Evolutionary conservation across 1,140 invertebrate genomes (phyloP), one percentile per base, ranked within the genome.

Genomic region (Himalopsyche phryganea): DNA sequence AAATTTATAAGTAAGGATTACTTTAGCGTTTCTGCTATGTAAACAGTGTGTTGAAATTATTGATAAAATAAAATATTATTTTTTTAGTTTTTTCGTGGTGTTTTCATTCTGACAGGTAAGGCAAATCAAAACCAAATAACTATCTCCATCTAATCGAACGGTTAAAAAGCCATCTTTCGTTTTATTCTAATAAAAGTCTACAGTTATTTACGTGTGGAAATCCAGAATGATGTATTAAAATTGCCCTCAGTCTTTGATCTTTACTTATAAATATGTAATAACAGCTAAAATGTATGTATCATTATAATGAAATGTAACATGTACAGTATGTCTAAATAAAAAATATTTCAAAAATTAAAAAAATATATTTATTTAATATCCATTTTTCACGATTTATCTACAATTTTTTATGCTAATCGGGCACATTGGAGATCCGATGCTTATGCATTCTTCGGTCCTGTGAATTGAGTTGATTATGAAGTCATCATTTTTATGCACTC

Each of bases 251-350:
- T 13, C 18, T 33, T 48, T 48, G 46, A 56, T 49, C 46, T 42
- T 49, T 36, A 56, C 23, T 32, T 56, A 56, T 57, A 42, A 56
- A 50, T 41, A 51, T 40, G 54, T 59, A 56, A 59, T 56, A 63
- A 50, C 56, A 59, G 55, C 54, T 50, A 63, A 63, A 63, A 51
- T 63, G 54, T 63, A 63, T 63, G 61, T 63, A 63, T 59, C 61
- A 56, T 55, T 58, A 55, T 52, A 55, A 58, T 63, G 51, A 53
- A 53, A 60, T 63, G 61, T 63, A 63, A 63, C 53, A 63, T 63
- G 61, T 63, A 63, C 61, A 63, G 61, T 59, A 63, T 63, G 61
- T 63, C 61, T 63, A 59, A 63, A 63, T 63, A 63, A 63, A 63
- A 60, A 61, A 49, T 28, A 28, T 28, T 28, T 28, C 23, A 28